Percentiles rank a stretch among this genome's conserved stretches.
Evolutionary conservation across 2,888 invertebrate species (phyloP).

Genomic region (Pseudococcus viburni): DNA sequence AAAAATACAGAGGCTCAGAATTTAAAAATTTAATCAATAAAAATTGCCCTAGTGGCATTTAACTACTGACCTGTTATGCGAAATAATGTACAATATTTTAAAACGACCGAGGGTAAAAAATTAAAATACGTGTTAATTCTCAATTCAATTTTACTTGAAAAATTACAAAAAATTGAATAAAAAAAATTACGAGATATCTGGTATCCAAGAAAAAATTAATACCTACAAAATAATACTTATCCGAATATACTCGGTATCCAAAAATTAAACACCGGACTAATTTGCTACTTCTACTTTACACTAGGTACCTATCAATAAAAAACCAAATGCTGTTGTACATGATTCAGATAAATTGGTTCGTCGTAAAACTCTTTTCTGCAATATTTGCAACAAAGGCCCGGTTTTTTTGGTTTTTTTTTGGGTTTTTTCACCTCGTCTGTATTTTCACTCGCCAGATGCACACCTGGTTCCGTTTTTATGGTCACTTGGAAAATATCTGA

Average conservation of each 20-base stretch:
- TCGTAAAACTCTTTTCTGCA: not conserved
- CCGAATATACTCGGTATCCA: not conserved
- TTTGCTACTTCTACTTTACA: too few relatives aligned
- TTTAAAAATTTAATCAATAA: not conserved
- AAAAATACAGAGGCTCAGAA: not conserved
- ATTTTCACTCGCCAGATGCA: not conserved
- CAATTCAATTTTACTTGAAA: not conserved
- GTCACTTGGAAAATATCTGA: constrained; percentile 21
- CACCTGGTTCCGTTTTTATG: not conserved
- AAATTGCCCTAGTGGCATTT: not conserved
- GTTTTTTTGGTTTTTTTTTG: too few relatives aligned
- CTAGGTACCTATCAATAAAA: not conserved
- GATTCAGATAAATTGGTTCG: not conserved
- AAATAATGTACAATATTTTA: not conserved
- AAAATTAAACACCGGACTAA: not conserved
- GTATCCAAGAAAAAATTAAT: not conserved
- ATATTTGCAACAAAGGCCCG: not conserved
- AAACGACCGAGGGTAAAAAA: not conserved
- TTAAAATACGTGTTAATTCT: not conserved
- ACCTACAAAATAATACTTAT: not conserved
- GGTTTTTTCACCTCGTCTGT: not conserved
- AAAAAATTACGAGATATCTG: not conserved
- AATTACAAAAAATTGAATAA: not conserved
- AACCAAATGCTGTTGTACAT: not conserved
- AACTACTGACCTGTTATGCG: not conserved